phyloP scores from a whole-genome alignment of 2,888 invertebrate species.

The Tineola bisselliella region DNA sequence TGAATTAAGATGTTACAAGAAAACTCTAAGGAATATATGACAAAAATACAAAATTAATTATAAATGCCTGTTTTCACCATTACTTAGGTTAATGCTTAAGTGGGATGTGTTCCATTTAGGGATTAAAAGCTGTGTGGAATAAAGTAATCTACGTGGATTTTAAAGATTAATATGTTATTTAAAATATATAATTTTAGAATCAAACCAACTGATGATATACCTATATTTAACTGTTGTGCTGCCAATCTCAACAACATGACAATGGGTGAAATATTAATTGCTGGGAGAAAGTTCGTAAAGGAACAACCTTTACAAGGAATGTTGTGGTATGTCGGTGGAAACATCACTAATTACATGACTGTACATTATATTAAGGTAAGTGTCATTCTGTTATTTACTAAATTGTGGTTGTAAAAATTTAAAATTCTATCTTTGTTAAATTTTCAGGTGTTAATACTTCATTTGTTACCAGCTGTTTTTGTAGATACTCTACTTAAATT shows the following conservation, averaged over 20 bases:
- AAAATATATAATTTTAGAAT: conserved; percentile 27
- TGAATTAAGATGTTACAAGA: too few species aligned
- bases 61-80: too few species aligned
- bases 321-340: conserved; percentile 73
- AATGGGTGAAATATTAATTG: conserved; percentile 69
- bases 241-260: conserved; percentile 74
- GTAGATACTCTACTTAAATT: conserved; percentile 74
- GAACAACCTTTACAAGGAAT: conserved; percentile 74
- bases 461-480: conserved; percentile 81
- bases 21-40: too few species aligned
- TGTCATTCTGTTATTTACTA: too few species aligned
- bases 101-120: too few species aligned
- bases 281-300: conserved; percentile 59
- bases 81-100: too few species aligned
- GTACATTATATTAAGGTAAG: conserved; percentile 13
- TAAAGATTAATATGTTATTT: too few species aligned
- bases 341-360: conserved; percentile 64
- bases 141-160: too few species aligned
- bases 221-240: conserved; percentile 86
- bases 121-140: too few species aligned
- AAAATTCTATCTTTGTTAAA: background rate
- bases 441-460: conserved; percentile 72
- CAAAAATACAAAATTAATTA: too few species aligned
- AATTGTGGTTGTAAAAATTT: background rate
- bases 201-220: conserved; percentile 45